phyloP scores from a whole-genome alignment of 2,797 vertebrate species.

The Helicolenus hilgendorfi region DNA sequence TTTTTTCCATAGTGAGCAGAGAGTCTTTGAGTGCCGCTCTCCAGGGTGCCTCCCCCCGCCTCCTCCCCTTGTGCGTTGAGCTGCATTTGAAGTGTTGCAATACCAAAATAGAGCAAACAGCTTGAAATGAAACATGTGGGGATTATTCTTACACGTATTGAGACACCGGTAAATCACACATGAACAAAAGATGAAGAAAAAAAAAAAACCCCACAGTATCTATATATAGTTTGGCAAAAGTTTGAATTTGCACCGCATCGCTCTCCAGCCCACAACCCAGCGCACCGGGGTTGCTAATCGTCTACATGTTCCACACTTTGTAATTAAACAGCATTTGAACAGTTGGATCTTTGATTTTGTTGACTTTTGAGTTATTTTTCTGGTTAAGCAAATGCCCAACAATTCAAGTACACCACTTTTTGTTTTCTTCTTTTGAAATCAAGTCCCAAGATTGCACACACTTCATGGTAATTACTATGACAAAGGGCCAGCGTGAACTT shows the following conservation, averaged over 20 bases:
- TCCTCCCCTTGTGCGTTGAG: conserved; percentile 43
- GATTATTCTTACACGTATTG: conserved; percentile 61
- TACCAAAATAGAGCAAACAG: conserved; percentile 82
- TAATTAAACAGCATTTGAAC: conserved; percentile 10
- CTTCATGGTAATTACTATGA: conserved; percentile 56
- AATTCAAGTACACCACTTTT: conserved; percentile 67
- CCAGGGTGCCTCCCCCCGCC: conserved; percentile 59
- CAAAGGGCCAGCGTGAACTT: conserved; percentile 65
- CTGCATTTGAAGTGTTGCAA: conserved; percentile 79
- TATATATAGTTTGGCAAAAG: conserved; percentile 56
- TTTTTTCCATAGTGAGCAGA: conserved; percentile 64
- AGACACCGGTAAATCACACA: conserved; percentile 61
- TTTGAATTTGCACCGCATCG: conserved; percentile 15
- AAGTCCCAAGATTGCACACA: conserved; percentile 63
- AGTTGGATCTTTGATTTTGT: conserved; percentile 12
- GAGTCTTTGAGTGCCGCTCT: conserved; percentile 73
- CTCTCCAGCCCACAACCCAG: conserved; percentile 15
- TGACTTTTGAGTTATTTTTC: conserved; percentile 13
- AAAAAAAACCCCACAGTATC: conserved; percentile 44
- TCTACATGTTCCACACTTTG: conserved; percentile 9
- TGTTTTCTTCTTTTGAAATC: conserved; percentile 45
- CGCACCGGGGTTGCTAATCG: background rate
- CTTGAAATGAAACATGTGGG: conserved; percentile 71
- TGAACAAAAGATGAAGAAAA: conserved; percentile 46
- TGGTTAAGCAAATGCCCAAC: conserved; percentile 74